Base-by-base conservation (phyloP, 2,888 invertebrate species). In the Polyommatus icarus region DNA sequence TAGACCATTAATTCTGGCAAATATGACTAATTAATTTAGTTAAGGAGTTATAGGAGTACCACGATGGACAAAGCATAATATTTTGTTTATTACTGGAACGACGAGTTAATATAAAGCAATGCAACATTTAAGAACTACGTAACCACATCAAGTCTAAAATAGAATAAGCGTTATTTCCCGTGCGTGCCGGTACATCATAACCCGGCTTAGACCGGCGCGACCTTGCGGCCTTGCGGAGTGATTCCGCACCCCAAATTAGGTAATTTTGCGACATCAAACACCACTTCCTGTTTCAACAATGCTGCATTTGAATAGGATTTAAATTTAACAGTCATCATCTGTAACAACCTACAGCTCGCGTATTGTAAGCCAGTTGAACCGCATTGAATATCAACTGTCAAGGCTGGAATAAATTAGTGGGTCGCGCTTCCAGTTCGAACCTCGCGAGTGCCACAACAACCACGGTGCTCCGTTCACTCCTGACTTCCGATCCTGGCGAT, bases 201-300 rank as follows among this genome's bases (percentile, higher is more conserved):
- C 67, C 15, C 67, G 29, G 15, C 67, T 32, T 32, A 32, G 5
- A 15, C 24, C 15, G 29, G 24, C 29, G 15, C 15, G 12, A 61
- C 61, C 61, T 61, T 1, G 67, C 29, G 67, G 18, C 67, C 29
- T 67, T 7, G 29, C 67, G 67, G 24, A 29, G 67, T 24, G 6
- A 67, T 32, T 32, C 67, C 67, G 67, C 67, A 15, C 67, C 67
- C 67, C 2, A 32, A 67, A 32, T 67, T 15, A 32, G 29, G 29
- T 67, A 67, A 67, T 67, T 67, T 7, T 18, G 29, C 67, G 29
- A 67, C 67, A 32, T 32, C 67, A 32, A 29, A 67, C 1, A 32
- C 3, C 67, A 67, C 32, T 32, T 67, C 67, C 67, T 67, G 67
- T 29, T 67, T 67, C 32, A 29, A 67, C 67, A 67, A 67, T 67